These are phyloP conservation scores for Adoxophyes honmai DNA, from an alignment of 1,140 invertebrate species.

Conservation along the genomic window DNA sequence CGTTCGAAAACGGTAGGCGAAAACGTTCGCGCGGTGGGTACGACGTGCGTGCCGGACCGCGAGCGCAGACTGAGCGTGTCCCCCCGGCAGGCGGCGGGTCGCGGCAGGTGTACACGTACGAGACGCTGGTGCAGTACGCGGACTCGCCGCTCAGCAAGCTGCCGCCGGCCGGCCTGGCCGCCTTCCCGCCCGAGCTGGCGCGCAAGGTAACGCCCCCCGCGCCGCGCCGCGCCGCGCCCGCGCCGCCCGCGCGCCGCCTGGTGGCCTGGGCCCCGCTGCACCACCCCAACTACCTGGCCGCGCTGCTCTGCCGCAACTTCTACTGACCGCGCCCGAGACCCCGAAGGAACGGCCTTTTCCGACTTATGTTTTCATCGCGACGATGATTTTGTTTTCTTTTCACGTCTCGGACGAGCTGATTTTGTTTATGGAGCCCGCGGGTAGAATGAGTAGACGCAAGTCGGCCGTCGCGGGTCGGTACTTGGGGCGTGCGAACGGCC, in stretches of 20 bases:
- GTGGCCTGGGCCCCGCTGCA: conserved; percentile 45
- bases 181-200: conserved; percentile 66
- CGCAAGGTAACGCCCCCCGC: conserved; percentile 66
- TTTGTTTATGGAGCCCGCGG: conserved; percentile 6
- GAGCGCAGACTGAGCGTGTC: not conserved
- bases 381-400: conserved; percentile 13
- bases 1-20: too few species aligned
- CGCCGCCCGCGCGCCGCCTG: conserved; percentile 22
- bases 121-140: conserved; percentile 73
- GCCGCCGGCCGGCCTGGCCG: conserved; percentile 60
- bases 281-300: conserved; percentile 64
- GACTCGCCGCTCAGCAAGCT: conserved; percentile 73
- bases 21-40: too few species aligned
- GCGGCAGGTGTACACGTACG: conserved; percentile 68
- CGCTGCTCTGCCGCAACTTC: conserved; percentile 65
- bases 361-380: conserved; percentile 8
- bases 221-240: conserved; percentile 20
- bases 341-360: too few species aligned
- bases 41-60: too few species aligned
- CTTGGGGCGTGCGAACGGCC: not conserved
- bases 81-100: conserved; percentile 32
- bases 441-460: too few species aligned
- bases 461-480: too few species aligned
- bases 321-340: conserved; percentile 33
- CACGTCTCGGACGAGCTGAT: not conserved